Percentiles rank a stretch among this genome's conserved stretches.
Conservation (phyloP, 2,888 invertebrate genomes). For the Nemurella pictetii region DNA sequence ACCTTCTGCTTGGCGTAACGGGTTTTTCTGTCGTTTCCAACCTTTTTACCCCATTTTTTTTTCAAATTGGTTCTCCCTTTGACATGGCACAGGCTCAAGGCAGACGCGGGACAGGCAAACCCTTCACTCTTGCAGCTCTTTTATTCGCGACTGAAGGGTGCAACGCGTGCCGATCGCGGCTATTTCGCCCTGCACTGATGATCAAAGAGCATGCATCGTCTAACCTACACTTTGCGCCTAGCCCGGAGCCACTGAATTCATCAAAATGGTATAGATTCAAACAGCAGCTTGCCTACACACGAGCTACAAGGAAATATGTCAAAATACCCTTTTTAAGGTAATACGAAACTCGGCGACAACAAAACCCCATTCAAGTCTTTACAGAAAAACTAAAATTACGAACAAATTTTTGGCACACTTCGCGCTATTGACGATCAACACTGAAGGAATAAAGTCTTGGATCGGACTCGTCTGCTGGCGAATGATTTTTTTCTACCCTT, state of each 20-base stretch:
- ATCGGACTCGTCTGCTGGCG: not conserved
- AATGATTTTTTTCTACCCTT: not conserved
- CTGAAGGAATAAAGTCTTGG: not conserved
- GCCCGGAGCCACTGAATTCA: not conserved
- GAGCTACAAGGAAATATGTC: slow-evolving; percentile 4
- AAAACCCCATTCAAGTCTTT: slow-evolving; percentile 10
- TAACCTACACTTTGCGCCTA: slow-evolving; percentile 16
- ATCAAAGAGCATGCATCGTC: not conserved
- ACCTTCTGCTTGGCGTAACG: slow-evolving; percentile 37
- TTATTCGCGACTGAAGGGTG: slow-evolving; percentile 34
- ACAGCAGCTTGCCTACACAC: slow-evolving; percentile 32
- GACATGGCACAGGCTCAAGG: slow-evolving; percentile 15
- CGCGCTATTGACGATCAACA: not conserved
- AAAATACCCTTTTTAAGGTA: slow-evolving; percentile 34
- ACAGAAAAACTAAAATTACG: slow-evolving; percentile 11
- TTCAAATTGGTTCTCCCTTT: slow-evolving; percentile 24
- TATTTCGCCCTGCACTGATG: slow-evolving; percentile 13
- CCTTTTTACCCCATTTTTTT: slow-evolving; percentile 34
- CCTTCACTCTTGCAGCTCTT: slow-evolving; percentile 19
- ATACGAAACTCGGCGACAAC: slow-evolving; percentile 23
- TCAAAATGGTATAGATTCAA: not conserved
- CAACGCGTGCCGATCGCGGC: slow-evolving; percentile 33
- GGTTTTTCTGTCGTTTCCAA: slow-evolving; percentile 35
- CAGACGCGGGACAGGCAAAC: slow-evolving; percentile 7
- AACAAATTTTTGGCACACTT: slow-evolving; percentile 28